These are phyloP conservation scores for Planococcus citri DNA, from an alignment of 1,140 invertebrate genomes.

Conservation along the genomic window DNA sequence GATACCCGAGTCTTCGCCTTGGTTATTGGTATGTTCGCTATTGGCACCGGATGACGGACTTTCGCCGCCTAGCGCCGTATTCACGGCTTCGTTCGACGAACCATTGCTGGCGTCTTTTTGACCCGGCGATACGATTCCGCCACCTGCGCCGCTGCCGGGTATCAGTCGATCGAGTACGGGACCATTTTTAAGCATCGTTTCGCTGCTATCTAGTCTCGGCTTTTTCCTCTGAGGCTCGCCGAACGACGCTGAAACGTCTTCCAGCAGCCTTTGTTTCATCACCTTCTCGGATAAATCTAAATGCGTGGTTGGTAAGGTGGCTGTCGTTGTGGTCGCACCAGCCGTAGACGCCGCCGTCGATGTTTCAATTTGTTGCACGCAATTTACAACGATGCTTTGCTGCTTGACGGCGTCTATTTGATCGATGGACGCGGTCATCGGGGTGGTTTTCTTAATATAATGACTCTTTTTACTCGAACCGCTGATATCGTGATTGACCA, in stretches of 20 bases:
- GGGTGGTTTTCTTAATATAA: not conserved
- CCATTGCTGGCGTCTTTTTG: not conserved
- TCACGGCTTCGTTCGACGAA: not conserved
- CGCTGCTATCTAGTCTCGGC: slow-evolving; percentile 12
- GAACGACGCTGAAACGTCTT: slow-evolving; percentile 32
- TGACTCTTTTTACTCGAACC: not conserved
- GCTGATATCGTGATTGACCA: not conserved
- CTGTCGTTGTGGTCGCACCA: not conserved
- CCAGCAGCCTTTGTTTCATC: slow-evolving; percentile 45
- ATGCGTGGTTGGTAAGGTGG: slow-evolving; percentile 19
- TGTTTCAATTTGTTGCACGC: too few relatives aligned
- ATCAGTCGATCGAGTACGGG: not conserved
- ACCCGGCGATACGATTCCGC: not conserved
- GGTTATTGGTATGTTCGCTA: slow-evolving; percentile 32
- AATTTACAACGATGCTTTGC: slow-evolving; percentile 22
- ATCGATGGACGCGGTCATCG: not conserved
- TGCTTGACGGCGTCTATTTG: slow-evolving; percentile 9
- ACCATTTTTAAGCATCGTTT: not conserved
- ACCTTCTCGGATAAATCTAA: slow-evolving; percentile 43
- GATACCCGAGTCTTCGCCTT: slow-evolving; percentile 78
- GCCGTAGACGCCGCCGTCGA: too few relatives aligned
- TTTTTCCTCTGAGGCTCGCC: slow-evolving; percentile 21
- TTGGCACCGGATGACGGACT: slow-evolving; percentile 10
- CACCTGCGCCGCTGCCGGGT: not conserved
- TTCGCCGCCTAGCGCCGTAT: slow-evolving; percentile 20